phyloP scores from a whole-genome alignment of 2,797 vertebrate genomes.

The Phaenicophaeus curvirostris region DNA sequence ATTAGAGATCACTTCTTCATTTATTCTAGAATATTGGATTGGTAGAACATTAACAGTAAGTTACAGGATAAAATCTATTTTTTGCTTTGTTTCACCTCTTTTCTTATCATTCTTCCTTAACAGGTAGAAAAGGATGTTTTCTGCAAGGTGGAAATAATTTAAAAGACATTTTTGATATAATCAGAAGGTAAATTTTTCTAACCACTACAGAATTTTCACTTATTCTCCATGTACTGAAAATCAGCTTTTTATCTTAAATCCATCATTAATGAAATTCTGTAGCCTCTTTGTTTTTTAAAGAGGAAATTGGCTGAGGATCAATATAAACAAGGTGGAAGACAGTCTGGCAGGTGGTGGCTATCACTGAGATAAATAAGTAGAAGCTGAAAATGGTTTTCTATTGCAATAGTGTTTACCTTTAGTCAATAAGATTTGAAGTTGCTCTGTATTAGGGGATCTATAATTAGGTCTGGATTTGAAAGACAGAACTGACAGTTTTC shows the following conservation, averaged over 20 bases:
- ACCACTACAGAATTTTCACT: neutral
- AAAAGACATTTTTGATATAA: neutral
- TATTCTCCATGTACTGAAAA: neutral
- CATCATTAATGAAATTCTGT: neutral
- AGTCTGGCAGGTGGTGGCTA: neutral
- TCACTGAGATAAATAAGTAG: neutral
- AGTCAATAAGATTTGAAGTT: neutral
- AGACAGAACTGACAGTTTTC: neutral
- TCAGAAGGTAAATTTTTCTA: neutral
- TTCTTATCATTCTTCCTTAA: neutral
- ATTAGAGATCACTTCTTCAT: neutral
- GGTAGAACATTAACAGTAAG: neutral
- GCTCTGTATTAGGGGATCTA: neutral
- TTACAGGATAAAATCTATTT: neutral
- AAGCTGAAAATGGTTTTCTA: neutral
- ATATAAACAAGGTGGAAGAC: neutral
- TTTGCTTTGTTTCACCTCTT: neutral
- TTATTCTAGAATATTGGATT: neutral
- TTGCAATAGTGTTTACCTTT: neutral
- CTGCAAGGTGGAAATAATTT: neutral
- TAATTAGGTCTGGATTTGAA: neutral
- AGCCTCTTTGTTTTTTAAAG: neutral
- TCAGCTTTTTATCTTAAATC: neutral
- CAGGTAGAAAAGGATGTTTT: fast-evolving
- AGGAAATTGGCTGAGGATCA: neutral